phyloP scores from a whole-genome alignment of 37 sponge, comb jelly and placozoan species.

The Cliona cf. orientalis region DNA sequence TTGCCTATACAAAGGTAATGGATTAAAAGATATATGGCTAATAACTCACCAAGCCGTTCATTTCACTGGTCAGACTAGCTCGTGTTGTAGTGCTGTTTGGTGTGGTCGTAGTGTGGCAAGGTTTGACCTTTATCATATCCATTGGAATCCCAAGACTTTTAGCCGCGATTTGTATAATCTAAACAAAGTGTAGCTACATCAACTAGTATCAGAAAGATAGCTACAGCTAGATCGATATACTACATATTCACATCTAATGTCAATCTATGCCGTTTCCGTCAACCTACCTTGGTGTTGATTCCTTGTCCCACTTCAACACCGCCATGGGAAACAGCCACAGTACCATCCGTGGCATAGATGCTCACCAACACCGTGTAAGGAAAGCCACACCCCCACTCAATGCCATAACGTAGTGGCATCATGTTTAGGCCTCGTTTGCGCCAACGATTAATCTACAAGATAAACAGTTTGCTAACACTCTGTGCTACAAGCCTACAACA shows the following conservation, averaged over 20 bases:
- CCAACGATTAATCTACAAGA: conserved; percentile 68
- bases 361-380: conserved; percentile 63
- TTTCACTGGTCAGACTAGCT: conserved; percentile 72
- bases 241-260: too few species aligned
- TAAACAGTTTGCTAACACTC: neutral
- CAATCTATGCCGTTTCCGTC: too few species aligned
- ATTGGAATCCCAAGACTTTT: conserved; percentile 68
- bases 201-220: neutral
- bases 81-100: conserved; percentile 72
- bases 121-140: conserved; percentile 47
- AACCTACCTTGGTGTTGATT: conserved; percentile 66
- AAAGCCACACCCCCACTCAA: conserved; percentile 29
- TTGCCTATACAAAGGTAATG: too few species aligned
- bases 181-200: too few species aligned
- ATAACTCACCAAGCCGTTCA: conserved; percentile 48
- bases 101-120: conserved; percentile 52
- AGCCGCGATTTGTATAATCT: conserved; percentile 77
- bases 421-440: conserved; percentile 64
- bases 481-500: neutral
- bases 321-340: conserved; percentile 66
- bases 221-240: neutral
- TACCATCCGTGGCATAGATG: conserved; percentile 72
- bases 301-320: conserved; percentile 83
- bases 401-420: conserved; percentile 54
- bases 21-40: neutral